phyloP scores from a whole-genome alignment of 2,888 invertebrate species.

The Parasteatoda lunata region DNA sequence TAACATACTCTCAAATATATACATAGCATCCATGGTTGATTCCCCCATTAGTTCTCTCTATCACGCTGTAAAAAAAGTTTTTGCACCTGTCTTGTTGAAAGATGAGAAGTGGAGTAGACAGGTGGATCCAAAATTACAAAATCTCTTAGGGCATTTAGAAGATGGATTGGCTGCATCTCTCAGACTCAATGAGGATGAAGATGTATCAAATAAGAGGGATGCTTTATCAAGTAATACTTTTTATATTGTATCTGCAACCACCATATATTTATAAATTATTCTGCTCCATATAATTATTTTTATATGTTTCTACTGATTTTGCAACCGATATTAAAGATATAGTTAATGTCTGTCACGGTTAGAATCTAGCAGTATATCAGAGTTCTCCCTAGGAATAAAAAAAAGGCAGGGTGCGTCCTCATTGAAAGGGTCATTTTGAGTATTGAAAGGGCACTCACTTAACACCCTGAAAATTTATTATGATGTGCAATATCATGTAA shows the following conservation, averaged over 20 bases:
- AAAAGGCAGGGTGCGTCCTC: no score
- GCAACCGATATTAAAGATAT: no score
- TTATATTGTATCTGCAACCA: background rate
- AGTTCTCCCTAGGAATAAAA: no score
- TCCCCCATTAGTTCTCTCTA: conserved; percentile 79
- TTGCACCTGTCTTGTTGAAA: conserved; percentile 76
- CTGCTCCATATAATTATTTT: no score
- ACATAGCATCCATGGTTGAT: conserved; percentile 79
- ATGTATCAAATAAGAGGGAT: conserved; percentile 34
- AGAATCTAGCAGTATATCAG: no score
- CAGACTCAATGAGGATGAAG: conserved; percentile 61
- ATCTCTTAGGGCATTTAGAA: conserved; percentile 76
- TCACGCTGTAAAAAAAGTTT: conserved; percentile 79
- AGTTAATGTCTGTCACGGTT: no score
- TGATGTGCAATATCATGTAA: no score
- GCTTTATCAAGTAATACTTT: conserved; percentile 34
- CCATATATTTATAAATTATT: no score
- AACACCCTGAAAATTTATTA: no score
- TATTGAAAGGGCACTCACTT: no score
- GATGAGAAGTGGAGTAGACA: conserved; percentile 74
- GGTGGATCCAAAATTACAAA: conserved; percentile 76
- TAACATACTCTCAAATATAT: conserved; percentile 78
- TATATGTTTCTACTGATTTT: no score
- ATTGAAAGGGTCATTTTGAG: no score
- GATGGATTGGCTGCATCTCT: conserved; percentile 75